phyloP scores from a whole-genome alignment of 2,113 vertebrate genomes.

The Platysteira castanea region DNA sequence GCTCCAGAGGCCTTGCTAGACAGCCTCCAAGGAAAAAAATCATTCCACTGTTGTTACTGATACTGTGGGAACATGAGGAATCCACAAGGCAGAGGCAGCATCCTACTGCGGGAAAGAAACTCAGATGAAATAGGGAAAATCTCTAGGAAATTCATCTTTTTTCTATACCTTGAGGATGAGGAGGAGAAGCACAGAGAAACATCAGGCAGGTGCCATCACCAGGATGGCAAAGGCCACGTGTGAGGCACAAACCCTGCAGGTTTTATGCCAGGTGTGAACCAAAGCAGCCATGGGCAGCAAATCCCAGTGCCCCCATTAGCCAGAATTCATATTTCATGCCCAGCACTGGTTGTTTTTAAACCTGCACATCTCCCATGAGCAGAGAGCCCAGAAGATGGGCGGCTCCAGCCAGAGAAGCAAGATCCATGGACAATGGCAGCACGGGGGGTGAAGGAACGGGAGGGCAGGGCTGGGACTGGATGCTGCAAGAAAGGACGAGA shows the following conservation, averaged over 20 bases:
- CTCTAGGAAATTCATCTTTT: neutral
- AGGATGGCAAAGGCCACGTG: neutral
- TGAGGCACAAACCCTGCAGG: neutral
- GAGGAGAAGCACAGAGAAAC: neutral
- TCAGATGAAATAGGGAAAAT: neutral
- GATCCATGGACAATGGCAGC: neutral
- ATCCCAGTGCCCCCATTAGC: neutral
- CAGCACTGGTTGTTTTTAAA: neutral
- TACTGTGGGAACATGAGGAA: rapidly evolving
- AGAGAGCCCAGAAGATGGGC: neutral
- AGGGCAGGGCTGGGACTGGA: neutral
- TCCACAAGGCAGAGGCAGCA: rapidly evolving
- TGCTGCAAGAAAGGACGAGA: rapidly evolving
- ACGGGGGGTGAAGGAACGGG: neutral
- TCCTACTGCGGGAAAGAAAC: rapidly evolving
- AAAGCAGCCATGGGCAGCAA: rapidly evolving
- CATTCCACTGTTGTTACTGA: neutral
- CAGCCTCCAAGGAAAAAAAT: neutral
- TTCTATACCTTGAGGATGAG: neutral
- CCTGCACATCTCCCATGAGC: neutral
- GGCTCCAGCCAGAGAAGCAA: neutral
- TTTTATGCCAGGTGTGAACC: neutral
- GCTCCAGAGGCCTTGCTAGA: neutral
- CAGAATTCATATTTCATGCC: neutral
- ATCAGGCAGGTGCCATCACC: neutral